Conservation (phyloP, 1,140 invertebrate species). For the Saccostrea glomerata region DNA sequence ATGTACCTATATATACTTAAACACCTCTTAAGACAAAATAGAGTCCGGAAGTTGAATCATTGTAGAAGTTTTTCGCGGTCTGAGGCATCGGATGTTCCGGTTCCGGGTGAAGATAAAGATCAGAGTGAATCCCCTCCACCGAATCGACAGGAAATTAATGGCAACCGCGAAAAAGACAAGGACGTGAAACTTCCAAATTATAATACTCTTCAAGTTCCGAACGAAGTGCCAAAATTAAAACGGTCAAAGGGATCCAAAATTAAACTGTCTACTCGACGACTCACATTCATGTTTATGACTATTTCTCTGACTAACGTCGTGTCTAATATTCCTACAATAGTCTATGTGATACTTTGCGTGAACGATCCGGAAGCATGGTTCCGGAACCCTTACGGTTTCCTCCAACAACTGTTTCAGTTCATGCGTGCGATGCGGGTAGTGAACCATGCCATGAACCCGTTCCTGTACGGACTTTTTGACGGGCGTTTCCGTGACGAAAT, state of each 20-base stretch:
- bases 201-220: background rate
- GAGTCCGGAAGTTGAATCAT: slow-evolving; percentile 8
- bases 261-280: slow-evolving; percentile 26
- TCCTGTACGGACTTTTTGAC: slow-evolving; percentile 41
- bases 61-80: background rate
- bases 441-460: slow-evolving; percentile 40
- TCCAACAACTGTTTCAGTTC: slow-evolving; percentile 41
- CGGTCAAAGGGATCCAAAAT: slow-evolving; percentile 31
- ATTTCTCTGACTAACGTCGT: slow-evolving; percentile 39
- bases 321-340: slow-evolving; percentile 43
- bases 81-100: slow-evolving; percentile 33
- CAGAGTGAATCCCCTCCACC: background rate
- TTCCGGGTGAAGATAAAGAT: background rate
- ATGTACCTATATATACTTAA: slow-evolving; percentile 7
- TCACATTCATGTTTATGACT: slow-evolving; percentile 45
- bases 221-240: slow-evolving; percentile 18
- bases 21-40: slow-evolving; percentile 25
- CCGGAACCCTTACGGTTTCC: slow-evolving; percentile 33
- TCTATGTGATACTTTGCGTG: slow-evolving; percentile 35
- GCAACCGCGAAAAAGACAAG: slow-evolving; percentile 31
- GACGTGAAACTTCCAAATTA: background rate
- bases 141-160: slow-evolving; percentile 25
- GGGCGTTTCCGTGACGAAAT: slow-evolving; percentile 42
- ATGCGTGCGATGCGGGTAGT: slow-evolving; percentile 42
- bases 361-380: slow-evolving; percentile 43